Evolutionary conservation across 2,113 vertebrate genomes (phyloP).

Genomic region (Scolopax mira): DNA sequence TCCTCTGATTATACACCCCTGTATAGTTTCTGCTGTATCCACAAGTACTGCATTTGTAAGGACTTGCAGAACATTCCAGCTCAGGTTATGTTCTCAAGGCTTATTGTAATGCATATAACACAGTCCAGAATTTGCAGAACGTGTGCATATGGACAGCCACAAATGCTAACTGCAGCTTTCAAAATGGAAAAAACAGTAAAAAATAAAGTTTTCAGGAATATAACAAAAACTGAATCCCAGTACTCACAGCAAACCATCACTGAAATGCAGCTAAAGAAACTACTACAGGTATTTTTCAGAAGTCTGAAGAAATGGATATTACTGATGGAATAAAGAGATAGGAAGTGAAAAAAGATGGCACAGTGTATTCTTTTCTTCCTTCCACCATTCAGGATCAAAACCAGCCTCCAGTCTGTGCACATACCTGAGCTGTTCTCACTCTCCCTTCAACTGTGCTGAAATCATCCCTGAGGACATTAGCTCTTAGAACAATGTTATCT

Average conservation of each 20-base stretch:
- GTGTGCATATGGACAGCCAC: neutral
- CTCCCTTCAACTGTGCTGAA: neutral
- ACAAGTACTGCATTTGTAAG: neutral
- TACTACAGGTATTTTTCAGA: neutral
- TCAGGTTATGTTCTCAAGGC: neutral
- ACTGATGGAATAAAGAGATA: neutral
- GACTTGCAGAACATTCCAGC: neutral
- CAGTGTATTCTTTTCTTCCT: neutral
- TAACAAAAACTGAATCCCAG: neutral
- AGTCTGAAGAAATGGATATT: neutral
- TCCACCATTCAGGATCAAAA: neutral
- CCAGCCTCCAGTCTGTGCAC: neutral
- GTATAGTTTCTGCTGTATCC: neutral
- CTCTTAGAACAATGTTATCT: neutral
- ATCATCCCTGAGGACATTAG: neutral
- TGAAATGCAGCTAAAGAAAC: neutral
- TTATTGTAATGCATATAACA: neutral
- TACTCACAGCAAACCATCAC: neutral
- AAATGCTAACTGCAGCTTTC: neutral
- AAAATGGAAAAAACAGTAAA: neutral
- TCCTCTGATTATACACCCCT: neutral
- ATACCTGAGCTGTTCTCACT: neutral
- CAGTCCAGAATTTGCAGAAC: neutral
- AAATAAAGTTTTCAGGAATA: neutral
- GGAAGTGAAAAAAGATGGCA: neutral